Evolutionary conservation across 2,888 invertebrate genomes (phyloP), one percentile per base, ranked within the genome.

Genomic region (Phyllotreta cruciferae): DNA sequence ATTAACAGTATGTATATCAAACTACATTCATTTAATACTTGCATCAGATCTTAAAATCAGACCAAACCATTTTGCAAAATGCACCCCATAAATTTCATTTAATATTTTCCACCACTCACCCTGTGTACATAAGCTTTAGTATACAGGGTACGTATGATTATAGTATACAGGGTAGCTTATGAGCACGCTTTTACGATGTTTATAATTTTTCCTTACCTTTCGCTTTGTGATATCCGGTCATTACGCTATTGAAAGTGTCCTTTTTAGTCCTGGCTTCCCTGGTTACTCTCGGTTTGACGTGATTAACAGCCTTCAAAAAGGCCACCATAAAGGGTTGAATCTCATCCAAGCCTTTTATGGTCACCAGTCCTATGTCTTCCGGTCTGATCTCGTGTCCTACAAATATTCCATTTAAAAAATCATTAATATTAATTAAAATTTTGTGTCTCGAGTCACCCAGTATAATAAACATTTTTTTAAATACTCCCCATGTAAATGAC

Each of bases 321-420:
- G 93, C 94, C 7, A 96, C 95, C 86, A 97, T 87, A 79, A 97
- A 97, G 0, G 96, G 94, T 77, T 95, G 94, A 72, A 90, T 91
- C 68, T 93, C 92, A 74, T 92, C 91, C 66, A 88, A 85, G 0
- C 90, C 90, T 67, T 88, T 87, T 4, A 88, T 85, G 70, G 92
- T 91, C 11, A 93, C 87, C 38, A 96, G 80, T 0, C 96, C 96
- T 60, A 94, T 88, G 72, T 93, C 92, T 77, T 93, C 92, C 0
- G 94, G 90, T 74, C 91, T 88, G 8, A 94, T 84, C 79, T 94
- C 93, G 66, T 91, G 90, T 65, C 89, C 92, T 90, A 71, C 67
- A 79, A 79, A 39, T 14, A 5, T 34, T 10, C 36, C 9, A 38
- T 11, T n/a, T n/a, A n/a, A n/a, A n/a, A n/a, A n/a, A n/a, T n/a